Percentiles rank a stretch among this genome's conserved stretches.
These are phyloP conservation scores for Salarias fasciatus DNA, from an alignment of 2,797 vertebrate species.

Conservation along the genomic window DNA sequence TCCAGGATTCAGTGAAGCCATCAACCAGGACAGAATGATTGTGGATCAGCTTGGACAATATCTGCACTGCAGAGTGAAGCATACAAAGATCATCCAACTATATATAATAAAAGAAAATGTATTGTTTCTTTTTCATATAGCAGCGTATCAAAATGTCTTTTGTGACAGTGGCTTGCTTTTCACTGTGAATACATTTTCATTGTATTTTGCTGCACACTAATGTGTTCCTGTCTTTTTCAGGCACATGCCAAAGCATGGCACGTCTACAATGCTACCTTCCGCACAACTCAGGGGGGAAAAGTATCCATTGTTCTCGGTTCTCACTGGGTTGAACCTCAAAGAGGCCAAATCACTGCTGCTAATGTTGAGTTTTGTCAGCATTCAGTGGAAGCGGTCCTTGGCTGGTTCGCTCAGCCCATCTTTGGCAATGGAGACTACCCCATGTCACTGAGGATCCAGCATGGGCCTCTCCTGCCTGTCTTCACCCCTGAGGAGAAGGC, in stretches of 20 bases:
- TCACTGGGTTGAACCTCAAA: slow-evolving; percentile 92
- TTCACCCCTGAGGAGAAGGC: slow-evolving; percentile 87
- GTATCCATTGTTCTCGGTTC: slow-evolving; percentile 93
- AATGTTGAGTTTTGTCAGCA: slow-evolving; percentile 87
- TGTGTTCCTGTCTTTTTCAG: slow-evolving; percentile 77
- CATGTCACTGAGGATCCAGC: slow-evolving; percentile 80
- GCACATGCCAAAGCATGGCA: slow-evolving; percentile 95
- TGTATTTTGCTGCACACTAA: no score
- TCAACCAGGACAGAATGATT: not conserved
- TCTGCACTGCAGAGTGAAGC: not conserved
- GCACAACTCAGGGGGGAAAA: slow-evolving; percentile 86
- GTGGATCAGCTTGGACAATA: not conserved
- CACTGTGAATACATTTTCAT: no score
- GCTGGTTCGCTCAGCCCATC: slow-evolving; percentile 95
- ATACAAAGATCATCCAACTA: not conserved
- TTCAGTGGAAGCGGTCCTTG: slow-evolving; percentile 90
- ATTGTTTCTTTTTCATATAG: not conserved
- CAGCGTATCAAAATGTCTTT: not conserved
- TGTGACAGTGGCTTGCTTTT: not conserved
- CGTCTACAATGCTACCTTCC: slow-evolving; percentile 86
- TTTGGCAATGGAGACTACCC: slow-evolving; percentile 93
- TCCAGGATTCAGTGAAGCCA: no score
- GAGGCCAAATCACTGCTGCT: slow-evolving; percentile 59
- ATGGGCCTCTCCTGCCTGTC: slow-evolving; percentile 77
- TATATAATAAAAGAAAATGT: no score